phyloP scores from a whole-genome alignment of 2,113 vertebrate genomes.

The Patagioenas fasciata region DNA sequence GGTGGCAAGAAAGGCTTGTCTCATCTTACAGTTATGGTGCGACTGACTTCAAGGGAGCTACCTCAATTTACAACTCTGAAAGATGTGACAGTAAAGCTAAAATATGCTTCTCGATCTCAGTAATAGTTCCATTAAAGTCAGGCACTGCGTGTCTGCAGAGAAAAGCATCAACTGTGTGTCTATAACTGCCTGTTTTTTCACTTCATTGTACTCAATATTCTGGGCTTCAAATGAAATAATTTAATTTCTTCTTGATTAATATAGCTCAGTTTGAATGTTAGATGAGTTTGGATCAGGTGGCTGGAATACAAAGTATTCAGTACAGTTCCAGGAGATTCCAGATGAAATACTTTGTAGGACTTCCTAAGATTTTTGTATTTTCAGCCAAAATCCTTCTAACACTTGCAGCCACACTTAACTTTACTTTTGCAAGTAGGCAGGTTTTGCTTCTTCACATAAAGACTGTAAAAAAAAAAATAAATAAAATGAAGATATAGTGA shows the following conservation, averaged over 20 bases:
- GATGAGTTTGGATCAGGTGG: background rate
- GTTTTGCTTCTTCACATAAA: background rate
- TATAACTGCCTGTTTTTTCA: background rate
- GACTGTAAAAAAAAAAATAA: background rate
- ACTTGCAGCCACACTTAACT: background rate
- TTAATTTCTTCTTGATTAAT: background rate
- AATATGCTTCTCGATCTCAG: background rate
- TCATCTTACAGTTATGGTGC: background rate
- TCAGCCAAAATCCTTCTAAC: background rate
- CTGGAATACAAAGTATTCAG: background rate
- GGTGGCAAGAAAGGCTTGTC: background rate
- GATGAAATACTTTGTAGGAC: background rate
- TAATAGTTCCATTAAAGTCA: background rate
- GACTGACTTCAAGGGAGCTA: background rate
- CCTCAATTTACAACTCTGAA: background rate
- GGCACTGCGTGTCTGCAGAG: background rate
- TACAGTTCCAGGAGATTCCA: background rate
- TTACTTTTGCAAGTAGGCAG: background rate
- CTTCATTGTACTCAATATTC: background rate
- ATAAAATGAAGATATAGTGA: background rate
- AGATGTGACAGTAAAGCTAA: background rate
- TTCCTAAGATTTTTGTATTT: background rate
- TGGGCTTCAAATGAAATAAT: background rate
- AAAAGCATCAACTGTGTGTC: background rate
- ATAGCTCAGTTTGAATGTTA: background rate